These are phyloP conservation scores for Amphiprion percula DNA, from an alignment of 2,113 vertebrate genomes.

Conservation along the genomic window DNA sequence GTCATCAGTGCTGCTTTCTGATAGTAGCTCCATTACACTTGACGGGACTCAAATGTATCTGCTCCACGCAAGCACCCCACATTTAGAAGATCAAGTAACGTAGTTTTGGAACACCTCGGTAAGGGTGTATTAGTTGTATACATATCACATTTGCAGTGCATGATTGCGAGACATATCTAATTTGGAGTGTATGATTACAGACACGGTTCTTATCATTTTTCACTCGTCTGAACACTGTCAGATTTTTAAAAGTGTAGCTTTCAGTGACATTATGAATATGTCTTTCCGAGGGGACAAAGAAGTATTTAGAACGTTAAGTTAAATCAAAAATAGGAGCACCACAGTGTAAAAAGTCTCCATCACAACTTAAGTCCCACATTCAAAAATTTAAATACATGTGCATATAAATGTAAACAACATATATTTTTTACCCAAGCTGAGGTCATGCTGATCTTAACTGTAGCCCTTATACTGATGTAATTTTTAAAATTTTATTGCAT, in stretches of 20 bases:
- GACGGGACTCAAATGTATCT: constrained; percentile 74
- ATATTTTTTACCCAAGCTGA: too few species aligned
- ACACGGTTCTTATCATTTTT: constrained; percentile 51
- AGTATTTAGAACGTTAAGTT: background rate
- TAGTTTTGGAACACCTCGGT: constrained; percentile 59
- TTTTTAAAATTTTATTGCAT: background rate
- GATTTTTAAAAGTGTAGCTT: constrained; percentile 18
- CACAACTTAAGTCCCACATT: background rate
- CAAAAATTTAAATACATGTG: background rate
- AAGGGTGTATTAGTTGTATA: constrained; percentile 68
- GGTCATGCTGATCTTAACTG: background rate
- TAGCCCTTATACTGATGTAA: background rate
- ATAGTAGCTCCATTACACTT: constrained; percentile 76
- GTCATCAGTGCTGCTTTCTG: constrained; percentile 75
- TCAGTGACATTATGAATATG: constrained; percentile 37
- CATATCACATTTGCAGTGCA: constrained; percentile 57
- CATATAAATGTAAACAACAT: too few species aligned
- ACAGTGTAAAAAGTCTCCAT: background rate
- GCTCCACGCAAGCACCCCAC: constrained; percentile 40
- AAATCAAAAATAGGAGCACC: background rate
- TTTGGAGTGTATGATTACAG: constrained; percentile 63
- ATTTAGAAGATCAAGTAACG: constrained; percentile 61
- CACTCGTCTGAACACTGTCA: constrained; percentile 35
- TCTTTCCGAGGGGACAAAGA: constrained; percentile 4
- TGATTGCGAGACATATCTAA: constrained; percentile 53